phyloP scores from a whole-genome alignment of 2,888 invertebrate species.

The Ophonus ardosiacus region DNA sequence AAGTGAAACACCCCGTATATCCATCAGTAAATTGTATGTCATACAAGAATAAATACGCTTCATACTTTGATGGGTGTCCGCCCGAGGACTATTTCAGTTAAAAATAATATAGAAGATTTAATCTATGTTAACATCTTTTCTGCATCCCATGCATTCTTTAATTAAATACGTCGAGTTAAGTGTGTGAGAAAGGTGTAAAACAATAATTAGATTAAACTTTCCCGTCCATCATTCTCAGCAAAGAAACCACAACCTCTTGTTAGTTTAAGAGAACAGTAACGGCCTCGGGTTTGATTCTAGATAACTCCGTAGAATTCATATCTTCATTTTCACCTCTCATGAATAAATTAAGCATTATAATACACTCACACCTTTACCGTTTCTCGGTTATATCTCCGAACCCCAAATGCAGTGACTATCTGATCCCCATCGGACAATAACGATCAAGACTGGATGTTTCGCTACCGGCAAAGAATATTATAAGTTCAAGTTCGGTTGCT shows the following conservation, averaged over 20 bases:
- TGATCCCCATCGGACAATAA: conserved; percentile 19
- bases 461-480: conserved; percentile 52
- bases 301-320: conserved; percentile 52
- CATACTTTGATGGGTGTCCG: too few species aligned
- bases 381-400: background rate
- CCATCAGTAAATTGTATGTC: too few species aligned
- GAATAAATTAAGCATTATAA: conserved; percentile 61
- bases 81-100: too few species aligned
- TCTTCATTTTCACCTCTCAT: conserved; percentile 62
- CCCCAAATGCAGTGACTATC: conserved; percentile 20
- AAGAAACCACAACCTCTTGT: conserved; percentile 9
- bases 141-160: too few species aligned
- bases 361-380: conserved; percentile 41
- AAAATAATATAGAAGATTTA: too few species aligned
- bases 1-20: too few species aligned
- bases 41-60: too few species aligned
- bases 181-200: conserved; percentile 18
- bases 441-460: conserved; percentile 27
- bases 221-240: conserved; percentile 4
- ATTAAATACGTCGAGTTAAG: background rate
- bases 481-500: background rate
- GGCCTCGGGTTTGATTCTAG: conserved; percentile 34
- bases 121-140: too few species aligned
- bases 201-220: conserved; percentile 30
- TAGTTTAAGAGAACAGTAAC: conserved; percentile 48